These are phyloP conservation scores for Propithecus perrieri DNA, from an alignment of 2,797 vertebrate genomes.

Conservation along the genomic window DNA sequence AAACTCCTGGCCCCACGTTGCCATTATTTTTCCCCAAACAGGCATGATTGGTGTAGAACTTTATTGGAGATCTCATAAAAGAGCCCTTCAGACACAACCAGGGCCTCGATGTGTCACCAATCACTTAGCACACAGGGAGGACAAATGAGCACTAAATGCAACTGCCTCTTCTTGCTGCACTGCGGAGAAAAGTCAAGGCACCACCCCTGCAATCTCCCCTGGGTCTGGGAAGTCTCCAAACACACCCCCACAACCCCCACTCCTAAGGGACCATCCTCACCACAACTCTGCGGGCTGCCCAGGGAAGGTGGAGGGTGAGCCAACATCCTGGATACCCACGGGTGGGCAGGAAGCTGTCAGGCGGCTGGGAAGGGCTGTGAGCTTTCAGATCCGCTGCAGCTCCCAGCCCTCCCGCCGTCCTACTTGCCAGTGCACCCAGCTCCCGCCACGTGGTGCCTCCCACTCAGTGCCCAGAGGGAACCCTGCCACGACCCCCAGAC, in stretches of 20 bases:
- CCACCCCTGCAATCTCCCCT: accelerated
- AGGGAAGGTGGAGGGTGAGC: too few species aligned
- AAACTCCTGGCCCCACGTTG: not conserved
- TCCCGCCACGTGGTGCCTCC: not conserved
- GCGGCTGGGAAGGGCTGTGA: not conserved
- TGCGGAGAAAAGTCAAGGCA: not conserved
- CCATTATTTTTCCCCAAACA: conserved; percentile 33
- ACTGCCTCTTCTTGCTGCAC: accelerated
- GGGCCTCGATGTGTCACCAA: not conserved
- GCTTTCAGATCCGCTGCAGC: not conserved
- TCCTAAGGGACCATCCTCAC: not conserved
- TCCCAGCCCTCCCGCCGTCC: too few species aligned
- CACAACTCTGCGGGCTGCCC: accelerated
- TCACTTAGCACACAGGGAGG: not conserved
- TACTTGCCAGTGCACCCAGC: not conserved
- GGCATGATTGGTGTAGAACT: not conserved
- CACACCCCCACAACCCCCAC: accelerated
- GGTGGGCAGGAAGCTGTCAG: not conserved
- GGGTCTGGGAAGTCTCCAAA: not conserved
- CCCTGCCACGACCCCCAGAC: not conserved
- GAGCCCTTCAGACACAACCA: conserved; percentile 32
- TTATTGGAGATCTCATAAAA: conserved; percentile 28
- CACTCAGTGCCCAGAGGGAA: not conserved
- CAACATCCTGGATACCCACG: too few species aligned
- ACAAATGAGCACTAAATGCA: not conserved